Percentiles rank a stretch among this genome's conserved stretches.
Evolutionary conservation across 2,888 invertebrate genomes (phyloP).

Genomic region (Platycheirus rosarum): DNA sequence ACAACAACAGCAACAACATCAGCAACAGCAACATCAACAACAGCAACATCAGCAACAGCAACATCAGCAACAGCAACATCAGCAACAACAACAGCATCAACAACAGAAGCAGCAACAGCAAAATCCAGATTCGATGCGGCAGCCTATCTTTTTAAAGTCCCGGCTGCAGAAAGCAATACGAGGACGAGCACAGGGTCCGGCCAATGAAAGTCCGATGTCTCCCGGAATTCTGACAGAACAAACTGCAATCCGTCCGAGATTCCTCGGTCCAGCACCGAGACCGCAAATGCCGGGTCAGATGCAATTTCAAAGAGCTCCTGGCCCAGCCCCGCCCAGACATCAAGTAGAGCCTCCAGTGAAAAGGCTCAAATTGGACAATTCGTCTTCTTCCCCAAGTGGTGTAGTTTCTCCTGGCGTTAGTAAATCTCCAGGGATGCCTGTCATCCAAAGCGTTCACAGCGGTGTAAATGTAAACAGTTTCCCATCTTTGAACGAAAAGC

Average conservation of each 20-base stretch:
- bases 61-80: background rate
- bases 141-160: conserved; percentile 74
- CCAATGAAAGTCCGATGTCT: conserved; percentile 45
- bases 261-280: conserved; percentile 43
- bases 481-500: conserved; percentile 25
- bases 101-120: background rate
- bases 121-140: conserved; percentile 72
- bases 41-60: conserved; percentile 5
- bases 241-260: conserved; percentile 63
- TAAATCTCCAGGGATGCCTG: conserved; percentile 85
- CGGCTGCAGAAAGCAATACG: conserved; percentile 72
- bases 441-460: conserved; percentile 90
- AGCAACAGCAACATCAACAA: background rate
- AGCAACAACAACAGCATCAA: background rate
- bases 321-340: conserved; percentile 33
- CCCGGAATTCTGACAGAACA: conserved; percentile 60
- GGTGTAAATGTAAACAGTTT: conserved; percentile 80
- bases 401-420: conserved; percentile 44
- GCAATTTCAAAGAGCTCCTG: conserved; percentile 52
- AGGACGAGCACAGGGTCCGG: conserved; percentile 49
- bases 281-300: conserved; percentile 44
- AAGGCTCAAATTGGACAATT: conserved; percentile 65
- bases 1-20: conserved; percentile 1
- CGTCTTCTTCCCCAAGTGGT: conserved; percentile 29
- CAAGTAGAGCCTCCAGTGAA: conserved; percentile 66